These are phyloP conservation scores for Sebastes trivittatus DNA, from an alignment of 2,797 vertebrate species.

Conservation along the genomic window DNA sequence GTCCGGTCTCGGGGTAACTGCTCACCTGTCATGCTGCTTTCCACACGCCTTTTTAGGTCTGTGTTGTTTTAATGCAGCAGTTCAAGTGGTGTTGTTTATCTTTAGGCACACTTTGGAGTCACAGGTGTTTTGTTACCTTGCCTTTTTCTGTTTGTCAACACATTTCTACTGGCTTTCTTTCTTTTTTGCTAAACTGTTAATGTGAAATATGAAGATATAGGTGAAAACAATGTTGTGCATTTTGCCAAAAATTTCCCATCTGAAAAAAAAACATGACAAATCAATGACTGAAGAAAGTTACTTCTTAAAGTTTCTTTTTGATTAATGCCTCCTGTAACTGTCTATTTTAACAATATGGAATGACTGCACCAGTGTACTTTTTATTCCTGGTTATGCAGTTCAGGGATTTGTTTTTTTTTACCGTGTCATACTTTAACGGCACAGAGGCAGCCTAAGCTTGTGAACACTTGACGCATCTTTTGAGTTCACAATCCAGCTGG, in stretches of 20 bases:
- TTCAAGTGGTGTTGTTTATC: constrained; percentile 12
- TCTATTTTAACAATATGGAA: not conserved
- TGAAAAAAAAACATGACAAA: not conserved
- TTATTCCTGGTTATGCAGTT: not conserved
- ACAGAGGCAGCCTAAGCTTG: not conserved
- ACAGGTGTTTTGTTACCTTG: not conserved
- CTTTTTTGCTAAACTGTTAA: not conserved
- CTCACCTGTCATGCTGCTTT: not conserved
- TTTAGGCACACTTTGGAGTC: not conserved
- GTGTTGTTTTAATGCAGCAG: constrained; percentile 13
- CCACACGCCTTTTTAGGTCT: not conserved
- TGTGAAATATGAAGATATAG: not conserved
- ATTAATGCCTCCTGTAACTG: not conserved
- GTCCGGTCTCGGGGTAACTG: not conserved
- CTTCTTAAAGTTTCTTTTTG: not conserved
- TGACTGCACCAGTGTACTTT: not conserved
- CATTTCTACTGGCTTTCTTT: not conserved
- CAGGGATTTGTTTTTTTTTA: not conserved
- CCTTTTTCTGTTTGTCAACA: not conserved
- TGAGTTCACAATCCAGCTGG: not conserved
- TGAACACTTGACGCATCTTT: not conserved
- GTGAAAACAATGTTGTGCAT: not conserved
- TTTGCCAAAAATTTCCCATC: constrained; percentile 1
- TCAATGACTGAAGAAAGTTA: not conserved
- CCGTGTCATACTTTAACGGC: not conserved